A percentile compares a stretch with the other conserved stretches of the same genome.
These are phyloP conservation scores for Penaeus chinensis DNA, from an alignment of 1,140 invertebrate species.

Conservation along the genomic window DNA sequence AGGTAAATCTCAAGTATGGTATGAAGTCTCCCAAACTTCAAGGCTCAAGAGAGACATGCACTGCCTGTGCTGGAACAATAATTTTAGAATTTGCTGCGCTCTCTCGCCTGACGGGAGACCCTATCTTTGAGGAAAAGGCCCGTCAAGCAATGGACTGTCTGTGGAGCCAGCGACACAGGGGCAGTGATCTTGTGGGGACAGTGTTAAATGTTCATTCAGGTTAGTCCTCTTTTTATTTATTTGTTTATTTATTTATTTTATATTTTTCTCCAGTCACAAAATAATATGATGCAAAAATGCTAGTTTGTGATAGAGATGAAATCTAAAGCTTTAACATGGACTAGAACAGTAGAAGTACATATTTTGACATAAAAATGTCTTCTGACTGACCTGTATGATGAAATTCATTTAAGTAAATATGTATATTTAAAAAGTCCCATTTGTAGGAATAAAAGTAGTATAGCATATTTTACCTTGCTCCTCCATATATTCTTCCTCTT, in stretches of 20 bases:
- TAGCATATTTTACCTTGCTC: no score
- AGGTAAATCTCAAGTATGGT: constrained; percentile 92
- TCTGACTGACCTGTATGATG: no score
- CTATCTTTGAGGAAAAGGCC: constrained; percentile 88
- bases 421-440: no score
- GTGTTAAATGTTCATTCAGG: constrained; percentile 88
- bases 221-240: neutral
- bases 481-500: no score
- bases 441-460: no score
- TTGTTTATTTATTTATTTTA: neutral
- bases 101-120: constrained; percentile 90
- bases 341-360: no score
- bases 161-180: constrained; percentile 93
- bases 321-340: no score
- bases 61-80: constrained; percentile 98
- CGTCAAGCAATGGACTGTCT: constrained; percentile 96
- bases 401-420: no score
- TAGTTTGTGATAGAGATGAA: no score
- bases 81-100: constrained; percentile 97
- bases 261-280: no score
- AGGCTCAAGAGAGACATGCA: constrained; percentile 85
- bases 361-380: no score
- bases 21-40: constrained; percentile 82
- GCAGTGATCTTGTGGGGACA: constrained; percentile 92
- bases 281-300: no score